Evolutionary conservation across 1,140 invertebrate genomes (phyloP).

Genomic region (Drosophila auraria): DNA sequence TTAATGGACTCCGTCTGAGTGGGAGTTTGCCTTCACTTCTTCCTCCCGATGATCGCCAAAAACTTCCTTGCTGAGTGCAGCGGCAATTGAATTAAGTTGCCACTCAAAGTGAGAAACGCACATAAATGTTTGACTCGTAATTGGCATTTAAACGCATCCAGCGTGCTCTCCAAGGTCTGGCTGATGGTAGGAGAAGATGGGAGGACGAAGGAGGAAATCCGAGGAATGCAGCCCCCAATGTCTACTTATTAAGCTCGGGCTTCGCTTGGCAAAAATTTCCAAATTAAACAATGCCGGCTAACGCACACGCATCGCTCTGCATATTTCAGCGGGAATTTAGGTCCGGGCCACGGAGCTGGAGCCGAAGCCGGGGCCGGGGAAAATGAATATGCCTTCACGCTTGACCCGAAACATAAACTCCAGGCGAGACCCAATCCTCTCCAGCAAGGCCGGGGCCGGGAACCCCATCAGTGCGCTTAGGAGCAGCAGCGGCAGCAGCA

Average conservation of each 20-base stretch:
- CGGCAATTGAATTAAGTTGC: conserved; percentile 77
- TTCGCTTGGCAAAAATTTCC: conserved; percentile 35
- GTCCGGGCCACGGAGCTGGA: conserved; percentile 26
- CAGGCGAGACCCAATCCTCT: conserved; percentile 26
- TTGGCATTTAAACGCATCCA: conserved; percentile 56
- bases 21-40: conserved; percentile 10
- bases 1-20: conserved; percentile 71
- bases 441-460: not conserved
- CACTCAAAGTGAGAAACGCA: conserved; percentile 67
- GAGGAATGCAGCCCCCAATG: conserved; percentile 33
- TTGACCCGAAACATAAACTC: conserved; percentile 78
- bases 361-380: conserved; percentile 15
- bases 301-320: conserved; percentile 57
- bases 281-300: conserved; percentile 53
- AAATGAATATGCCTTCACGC: conserved; percentile 73
- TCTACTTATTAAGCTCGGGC: conserved; percentile 36
- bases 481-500: conserved; percentile 35
- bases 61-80: conserved; percentile 71
- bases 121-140: conserved; percentile 70
- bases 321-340: conserved; percentile 73
- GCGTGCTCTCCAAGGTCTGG: conserved; percentile 24
- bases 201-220: not conserved
- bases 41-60: conserved; percentile 41
- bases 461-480: conserved; percentile 42
- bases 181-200: not conserved